These are phyloP conservation scores for Spinibarbus caldwelli DNA, from an alignment of 2,797 vertebrate species.

Conservation along the genomic window DNA sequence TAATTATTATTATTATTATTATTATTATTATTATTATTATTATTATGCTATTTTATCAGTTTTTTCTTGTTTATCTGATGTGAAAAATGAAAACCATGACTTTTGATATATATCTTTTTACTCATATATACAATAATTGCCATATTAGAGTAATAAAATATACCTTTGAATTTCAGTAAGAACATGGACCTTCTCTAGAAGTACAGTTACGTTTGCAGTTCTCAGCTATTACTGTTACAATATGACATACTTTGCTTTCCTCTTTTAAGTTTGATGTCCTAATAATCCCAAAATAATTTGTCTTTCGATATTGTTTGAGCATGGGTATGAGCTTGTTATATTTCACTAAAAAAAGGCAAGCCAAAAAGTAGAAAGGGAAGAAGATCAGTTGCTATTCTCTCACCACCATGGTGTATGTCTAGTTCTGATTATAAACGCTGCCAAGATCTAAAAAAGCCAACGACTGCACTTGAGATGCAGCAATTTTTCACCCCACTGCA, in stretches of 20 bases:
- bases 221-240: background rate
- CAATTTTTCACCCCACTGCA: constrained; percentile 41
- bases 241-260: background rate
- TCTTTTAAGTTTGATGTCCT: background rate
- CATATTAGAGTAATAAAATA: background rate
- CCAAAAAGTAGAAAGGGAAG: background rate
- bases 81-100: no score
- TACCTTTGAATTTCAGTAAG: background rate
- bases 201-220: background rate
- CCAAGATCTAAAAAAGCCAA: constrained; percentile 35
- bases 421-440: constrained; percentile 23
- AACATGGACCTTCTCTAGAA: background rate
- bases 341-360: background rate
- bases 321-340: background rate
- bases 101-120: no score
- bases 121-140: no score
- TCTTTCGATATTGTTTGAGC: background rate
- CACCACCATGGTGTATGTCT: background rate
- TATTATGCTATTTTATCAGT: no score
- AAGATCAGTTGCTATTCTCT: background rate
- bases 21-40: no score
- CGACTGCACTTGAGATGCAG: constrained; percentile 42
- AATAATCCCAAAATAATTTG: constrained; percentile 16
- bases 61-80: no score
- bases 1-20: no score